Evolutionary conservation across 1,140 invertebrate species (phyloP).

Genomic region (Octopus bimaculoides): DNA sequence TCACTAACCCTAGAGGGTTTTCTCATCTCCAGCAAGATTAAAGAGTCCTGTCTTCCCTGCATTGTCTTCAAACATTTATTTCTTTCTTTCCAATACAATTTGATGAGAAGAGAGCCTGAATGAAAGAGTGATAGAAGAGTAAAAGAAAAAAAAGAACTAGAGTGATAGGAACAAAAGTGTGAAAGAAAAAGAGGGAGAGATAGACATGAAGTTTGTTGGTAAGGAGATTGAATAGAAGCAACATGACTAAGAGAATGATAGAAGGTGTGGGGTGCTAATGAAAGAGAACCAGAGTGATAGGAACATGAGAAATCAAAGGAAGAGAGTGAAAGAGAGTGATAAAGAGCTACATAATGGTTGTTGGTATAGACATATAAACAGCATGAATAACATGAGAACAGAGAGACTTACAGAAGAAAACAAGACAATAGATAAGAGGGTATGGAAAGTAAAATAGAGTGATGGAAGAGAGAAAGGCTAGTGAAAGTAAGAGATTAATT

Average conservation of each 20-base stretch:
- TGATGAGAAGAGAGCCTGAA: not conserved
- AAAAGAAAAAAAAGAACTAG: not conserved
- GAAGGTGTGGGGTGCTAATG: not conserved
- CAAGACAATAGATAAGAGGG: not conserved
- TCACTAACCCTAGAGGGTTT: too few species aligned
- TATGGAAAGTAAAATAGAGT: not conserved
- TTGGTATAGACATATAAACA: not conserved
- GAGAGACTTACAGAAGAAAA: not conserved
- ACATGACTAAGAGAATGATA: not conserved
- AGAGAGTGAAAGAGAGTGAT: not conserved
- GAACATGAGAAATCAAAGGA: not conserved
- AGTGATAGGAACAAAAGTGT: not conserved
- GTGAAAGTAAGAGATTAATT: not conserved
- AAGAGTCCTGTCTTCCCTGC: too few species aligned
- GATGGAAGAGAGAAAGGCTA: not conserved
- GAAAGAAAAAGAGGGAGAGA: not conserved
- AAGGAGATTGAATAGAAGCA: not conserved
- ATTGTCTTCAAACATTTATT: too few species aligned
- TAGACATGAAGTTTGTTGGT: not conserved
- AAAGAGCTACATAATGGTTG: not conserved
- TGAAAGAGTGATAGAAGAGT: not conserved
- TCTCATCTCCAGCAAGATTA: too few species aligned
- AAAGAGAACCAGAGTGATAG: not conserved
- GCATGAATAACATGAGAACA: not conserved
- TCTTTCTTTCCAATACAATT: too few species aligned